A percentile compares a stretch with the other conserved stretches of the same genome.
These are phyloP conservation scores for Cettia cetti DNA, from an alignment of 2,113 vertebrate genomes.

Conservation along the genomic window DNA sequence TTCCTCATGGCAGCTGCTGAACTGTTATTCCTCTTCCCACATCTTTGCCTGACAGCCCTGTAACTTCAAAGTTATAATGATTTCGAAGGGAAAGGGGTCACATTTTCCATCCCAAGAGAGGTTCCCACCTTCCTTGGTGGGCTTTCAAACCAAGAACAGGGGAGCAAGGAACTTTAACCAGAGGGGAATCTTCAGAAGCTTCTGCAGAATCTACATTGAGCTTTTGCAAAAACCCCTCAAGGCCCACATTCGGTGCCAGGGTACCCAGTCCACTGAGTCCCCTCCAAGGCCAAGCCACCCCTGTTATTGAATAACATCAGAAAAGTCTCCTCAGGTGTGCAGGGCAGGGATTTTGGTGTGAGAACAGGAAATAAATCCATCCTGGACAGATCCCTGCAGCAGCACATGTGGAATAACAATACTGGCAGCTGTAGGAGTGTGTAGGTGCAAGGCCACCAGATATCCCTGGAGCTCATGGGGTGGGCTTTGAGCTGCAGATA, in stretches of 20 bases:
- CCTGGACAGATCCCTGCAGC: not conserved
- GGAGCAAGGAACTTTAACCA: not conserved
- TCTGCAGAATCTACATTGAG: not conserved
- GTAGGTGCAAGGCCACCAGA: not conserved
- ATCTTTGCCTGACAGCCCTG: not conserved
- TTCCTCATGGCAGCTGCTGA: not conserved
- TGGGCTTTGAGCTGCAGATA: not conserved
- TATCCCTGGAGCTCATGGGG: not conserved
- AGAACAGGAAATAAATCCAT: conserved; percentile 9
- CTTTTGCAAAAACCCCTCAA: not conserved
- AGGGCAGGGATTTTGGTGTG: not conserved
- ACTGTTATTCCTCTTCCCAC: not conserved
- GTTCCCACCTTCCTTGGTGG: not conserved
- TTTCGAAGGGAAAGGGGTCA: not conserved
- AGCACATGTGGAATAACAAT: not conserved
- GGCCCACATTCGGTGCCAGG: not conserved
- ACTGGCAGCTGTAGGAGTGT: not conserved
- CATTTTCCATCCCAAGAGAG: not conserved
- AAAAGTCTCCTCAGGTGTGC: not conserved
- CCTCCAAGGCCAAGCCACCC: not conserved
- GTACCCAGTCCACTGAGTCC: not conserved
- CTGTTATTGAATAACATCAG: not conserved
- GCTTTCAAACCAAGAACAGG: not conserved
- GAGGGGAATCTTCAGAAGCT: not conserved
- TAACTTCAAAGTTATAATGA: not conserved